Conservation (phyloP, 2,797 vertebrate species). For the Sebastes diaconus region DNA sequence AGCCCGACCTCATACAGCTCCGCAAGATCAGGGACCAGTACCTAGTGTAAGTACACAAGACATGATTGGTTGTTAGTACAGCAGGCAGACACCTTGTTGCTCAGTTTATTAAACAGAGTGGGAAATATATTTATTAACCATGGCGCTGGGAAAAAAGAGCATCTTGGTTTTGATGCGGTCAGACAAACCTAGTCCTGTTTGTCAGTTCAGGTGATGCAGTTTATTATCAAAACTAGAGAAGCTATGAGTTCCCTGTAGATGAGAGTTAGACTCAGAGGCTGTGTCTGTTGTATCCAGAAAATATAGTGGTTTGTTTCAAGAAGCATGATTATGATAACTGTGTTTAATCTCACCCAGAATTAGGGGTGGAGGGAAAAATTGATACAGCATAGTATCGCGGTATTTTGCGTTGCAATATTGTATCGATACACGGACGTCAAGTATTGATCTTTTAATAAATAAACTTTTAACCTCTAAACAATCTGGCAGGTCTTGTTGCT, state of each 20-base stretch:
- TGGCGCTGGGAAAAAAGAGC: no score
- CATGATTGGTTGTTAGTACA: neutral
- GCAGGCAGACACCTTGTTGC: neutral
- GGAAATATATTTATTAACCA: neutral
- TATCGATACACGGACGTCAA: no score
- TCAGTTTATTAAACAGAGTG: neutral
- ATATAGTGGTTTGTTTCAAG: neutral
- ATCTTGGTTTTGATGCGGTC: neutral
- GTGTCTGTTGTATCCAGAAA: neutral
- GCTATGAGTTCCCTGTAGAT: neutral
- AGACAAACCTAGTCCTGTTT: neutral
- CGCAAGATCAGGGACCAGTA: constrained; percentile 97
- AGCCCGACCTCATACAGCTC: constrained; percentile 95
- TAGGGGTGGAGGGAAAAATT: no score
- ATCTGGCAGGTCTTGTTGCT: no score
- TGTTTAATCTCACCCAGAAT: no score
- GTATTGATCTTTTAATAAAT: no score
- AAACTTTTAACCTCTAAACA: no score
- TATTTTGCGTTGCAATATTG: no score
- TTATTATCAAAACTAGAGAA: neutral
- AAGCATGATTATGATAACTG: neutral
- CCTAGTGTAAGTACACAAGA: constrained; percentile 88
- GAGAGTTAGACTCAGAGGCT: neutral
- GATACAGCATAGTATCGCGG: no score
- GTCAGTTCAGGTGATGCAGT: neutral